Base-by-base conservation (phyloP, 2,797 vertebrate species). In the Pipistrellus pygmaeus region DNA sequence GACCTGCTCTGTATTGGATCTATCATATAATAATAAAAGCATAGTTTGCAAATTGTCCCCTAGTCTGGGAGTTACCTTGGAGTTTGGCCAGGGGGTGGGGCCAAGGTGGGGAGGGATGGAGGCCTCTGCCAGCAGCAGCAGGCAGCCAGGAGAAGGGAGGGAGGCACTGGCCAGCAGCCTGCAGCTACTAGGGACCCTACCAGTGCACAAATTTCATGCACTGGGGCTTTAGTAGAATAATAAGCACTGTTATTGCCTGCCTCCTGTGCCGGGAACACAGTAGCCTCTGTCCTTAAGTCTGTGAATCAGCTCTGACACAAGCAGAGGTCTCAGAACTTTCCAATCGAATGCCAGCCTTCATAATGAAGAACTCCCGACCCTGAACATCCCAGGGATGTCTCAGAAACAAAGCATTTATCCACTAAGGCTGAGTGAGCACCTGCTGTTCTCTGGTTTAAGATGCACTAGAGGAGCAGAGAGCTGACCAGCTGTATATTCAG, bases 1-100 rank as follows among this genome's bases (percentile, higher is more conserved):
- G 90, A 95, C 88, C 64, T 96, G 69, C 35, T 86, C 78, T 92
- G 17, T 96, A 69, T 71, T 95, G 88, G 62, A 93, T 95, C 88
- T 55, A 76, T 30, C 60, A 6, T 30, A 62, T 62, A 62, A 62
- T 62, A 62, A 62, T 62, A 62, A 62, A 62, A 62, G 60, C 5
- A 1, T 30, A 62, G 27, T 62, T 30, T 62, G 27, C 60, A 62
- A 30, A 30, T 62, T 62, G 27, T 62, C 60, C 2, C 27, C 60
- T 62, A 30, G 27, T 14, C 60, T 62, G 60, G 27, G 27, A 62
- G 60, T 30, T 62, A 30, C 30, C 27, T 62, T 27, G 57, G 60
- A 62, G 60, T 62, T 30, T 62, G 60, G 13, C 25, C 60, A 30
- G 27, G 27, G 60, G 5, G 5, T 30, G 6, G 60, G 60, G 60